Conservation (phyloP, 2,797 vertebrate species). For the Sphenopsis melanotis region DNA sequence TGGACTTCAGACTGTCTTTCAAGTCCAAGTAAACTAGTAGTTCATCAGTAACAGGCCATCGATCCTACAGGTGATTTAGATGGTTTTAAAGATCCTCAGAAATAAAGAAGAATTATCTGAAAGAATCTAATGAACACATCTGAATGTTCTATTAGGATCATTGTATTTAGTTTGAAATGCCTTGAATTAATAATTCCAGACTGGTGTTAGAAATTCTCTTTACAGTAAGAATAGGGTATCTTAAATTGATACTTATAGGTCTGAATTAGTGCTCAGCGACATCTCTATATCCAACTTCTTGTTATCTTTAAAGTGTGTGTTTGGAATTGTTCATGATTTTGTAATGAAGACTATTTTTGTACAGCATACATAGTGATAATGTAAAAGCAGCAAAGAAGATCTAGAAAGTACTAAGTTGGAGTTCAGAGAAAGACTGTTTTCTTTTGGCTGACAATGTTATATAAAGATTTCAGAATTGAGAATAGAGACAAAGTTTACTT, state of each 20-base stretch:
- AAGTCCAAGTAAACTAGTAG: neutral
- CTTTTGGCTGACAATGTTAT: neutral
- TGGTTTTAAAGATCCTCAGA: neutral
- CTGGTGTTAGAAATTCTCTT: neutral
- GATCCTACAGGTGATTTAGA: neutral
- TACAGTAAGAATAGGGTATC: neutral
- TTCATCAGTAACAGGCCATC: neutral
- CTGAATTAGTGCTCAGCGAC: neutral
- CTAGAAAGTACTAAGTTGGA: neutral
- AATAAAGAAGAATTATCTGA: neutral
- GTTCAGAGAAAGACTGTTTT: neutral
- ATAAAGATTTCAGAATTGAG: neutral
- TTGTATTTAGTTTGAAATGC: neutral
- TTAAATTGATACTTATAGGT: neutral
- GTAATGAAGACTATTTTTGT: neutral
- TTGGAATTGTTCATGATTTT: neutral
- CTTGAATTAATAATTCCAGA: neutral
- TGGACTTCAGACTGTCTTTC: neutral
- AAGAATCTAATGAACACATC: neutral
- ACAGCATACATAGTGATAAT: neutral
- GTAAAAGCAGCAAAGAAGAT: neutral
- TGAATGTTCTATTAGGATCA: neutral
- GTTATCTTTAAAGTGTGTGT: neutral
- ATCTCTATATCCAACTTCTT: neutral
- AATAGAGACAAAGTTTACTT: neutral